Conservation (phyloP, 2,113 vertebrate species). For the Silurus asotus region DNA sequence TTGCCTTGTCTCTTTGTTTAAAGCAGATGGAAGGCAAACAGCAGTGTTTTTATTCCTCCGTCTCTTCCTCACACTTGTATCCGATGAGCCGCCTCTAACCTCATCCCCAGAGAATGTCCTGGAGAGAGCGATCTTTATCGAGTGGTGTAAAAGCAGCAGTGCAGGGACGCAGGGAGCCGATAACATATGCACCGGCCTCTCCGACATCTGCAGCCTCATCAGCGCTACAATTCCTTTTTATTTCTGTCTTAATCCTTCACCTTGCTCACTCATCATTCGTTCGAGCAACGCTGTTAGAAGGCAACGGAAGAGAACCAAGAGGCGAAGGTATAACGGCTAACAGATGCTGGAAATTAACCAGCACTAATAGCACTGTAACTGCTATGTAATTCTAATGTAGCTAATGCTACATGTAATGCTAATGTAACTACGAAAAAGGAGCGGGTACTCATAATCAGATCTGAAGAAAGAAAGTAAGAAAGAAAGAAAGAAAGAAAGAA, state of each 20-base stretch:
- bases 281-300: not conserved
- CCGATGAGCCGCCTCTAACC: conserved; percentile 66
- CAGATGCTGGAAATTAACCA: not conserved
- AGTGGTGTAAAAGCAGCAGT: conserved; percentile 54
- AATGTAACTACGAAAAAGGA: not conserved
- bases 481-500: not conserved
- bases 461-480: not conserved
- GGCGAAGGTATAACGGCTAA: not conserved
- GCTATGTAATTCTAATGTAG: not conserved
- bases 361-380: not conserved
- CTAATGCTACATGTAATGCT: not conserved
- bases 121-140: conserved; percentile 71
- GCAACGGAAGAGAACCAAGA: not conserved
- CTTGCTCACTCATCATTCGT: conserved; percentile 6
- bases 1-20: conserved; percentile 8
- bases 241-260: conserved; percentile 55
- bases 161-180: conserved; percentile 54
- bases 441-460: too few species aligned
- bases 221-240: conserved; percentile 47
- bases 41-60: not conserved
- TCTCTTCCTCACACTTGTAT: conserved; percentile 20
- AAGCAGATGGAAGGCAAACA: conserved; percentile 28
- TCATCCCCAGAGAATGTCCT: conserved; percentile 67
- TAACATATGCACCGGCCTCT: conserved; percentile 66
- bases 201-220: conserved; percentile 54